A percentile compares a stretch with the other conserved stretches of the same genome.
phyloP scores from a whole-genome alignment of 2,888 invertebrate species.

The Macrosoma leucophasiata region DNA sequence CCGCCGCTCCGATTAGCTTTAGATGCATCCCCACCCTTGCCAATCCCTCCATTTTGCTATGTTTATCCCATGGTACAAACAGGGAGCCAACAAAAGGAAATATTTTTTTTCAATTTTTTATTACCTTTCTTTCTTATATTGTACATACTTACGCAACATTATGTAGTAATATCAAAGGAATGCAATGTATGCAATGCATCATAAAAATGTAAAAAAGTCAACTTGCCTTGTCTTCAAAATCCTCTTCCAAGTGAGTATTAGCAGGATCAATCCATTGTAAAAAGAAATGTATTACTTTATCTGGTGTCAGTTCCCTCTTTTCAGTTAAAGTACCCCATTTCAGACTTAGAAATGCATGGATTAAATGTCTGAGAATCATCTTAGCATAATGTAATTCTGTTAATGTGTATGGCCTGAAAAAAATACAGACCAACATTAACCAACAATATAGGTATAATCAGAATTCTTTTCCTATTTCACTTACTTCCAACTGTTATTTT shows the following conservation, averaged over 20 bases:
- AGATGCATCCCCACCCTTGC: too few relatives aligned
- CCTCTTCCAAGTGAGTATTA: conserved; percentile 37
- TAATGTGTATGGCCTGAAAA: conserved; percentile 43
- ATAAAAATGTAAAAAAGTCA: conserved; percentile 4
- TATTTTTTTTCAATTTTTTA: too few relatives aligned
- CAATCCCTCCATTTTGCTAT: too few relatives aligned
- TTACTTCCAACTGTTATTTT: conserved; percentile 32
- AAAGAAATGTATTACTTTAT: conserved; percentile 45
- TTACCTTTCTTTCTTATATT: too few relatives aligned
- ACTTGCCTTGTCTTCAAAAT: conserved; percentile 37
- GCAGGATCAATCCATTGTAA: conserved; percentile 51
- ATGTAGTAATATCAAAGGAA: too few relatives aligned
- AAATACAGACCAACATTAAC: background rate
- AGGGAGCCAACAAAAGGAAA: too few relatives aligned
- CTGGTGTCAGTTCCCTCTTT: conserved; percentile 35
- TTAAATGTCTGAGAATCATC: conserved; percentile 38
- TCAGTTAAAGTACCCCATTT: conserved; percentile 42
- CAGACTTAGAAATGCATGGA: conserved; percentile 41
- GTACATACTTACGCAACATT: too few relatives aligned
- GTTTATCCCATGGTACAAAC: too few relatives aligned
- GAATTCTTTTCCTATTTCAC: conserved; percentile 13
- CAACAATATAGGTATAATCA: background rate
- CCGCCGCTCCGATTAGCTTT: too few relatives aligned
- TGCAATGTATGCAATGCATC: too few relatives aligned
- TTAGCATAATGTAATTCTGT: conserved; percentile 52